Percentiles rank a stretch among this genome's conserved stretches.
phyloP scores from a whole-genome alignment of 2,797 vertebrate genomes.

The Alectoris magna region DNA sequence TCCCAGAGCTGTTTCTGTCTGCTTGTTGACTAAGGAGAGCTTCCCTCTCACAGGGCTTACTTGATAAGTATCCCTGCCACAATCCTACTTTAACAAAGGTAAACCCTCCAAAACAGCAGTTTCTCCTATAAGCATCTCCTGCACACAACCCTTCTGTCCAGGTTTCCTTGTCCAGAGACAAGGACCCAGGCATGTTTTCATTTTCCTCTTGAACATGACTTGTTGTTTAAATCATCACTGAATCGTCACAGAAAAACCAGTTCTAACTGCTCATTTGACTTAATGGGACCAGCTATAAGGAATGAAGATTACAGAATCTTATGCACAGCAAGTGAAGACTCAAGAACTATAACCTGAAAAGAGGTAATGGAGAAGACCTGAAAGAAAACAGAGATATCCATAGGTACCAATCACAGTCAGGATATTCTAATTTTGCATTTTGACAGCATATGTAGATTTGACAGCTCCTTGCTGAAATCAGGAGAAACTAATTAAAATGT shows the following conservation, averaged over 20 bases:
- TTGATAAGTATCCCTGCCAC: neutral
- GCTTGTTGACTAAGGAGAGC: neutral
- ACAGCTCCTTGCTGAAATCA: neutral
- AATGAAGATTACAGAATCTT: neutral
- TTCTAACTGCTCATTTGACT: neutral
- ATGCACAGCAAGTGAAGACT: neutral
- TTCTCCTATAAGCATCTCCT: neutral
- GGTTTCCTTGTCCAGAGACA: neutral
- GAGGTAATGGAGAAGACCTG: neutral
- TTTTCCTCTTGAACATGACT: neutral
- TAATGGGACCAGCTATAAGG: neutral
- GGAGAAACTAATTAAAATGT: constrained; percentile 30
- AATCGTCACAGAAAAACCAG: neutral
- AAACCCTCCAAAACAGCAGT: neutral
- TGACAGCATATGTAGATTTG: neutral
- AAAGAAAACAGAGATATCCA: neutral
- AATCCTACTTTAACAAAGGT: neutral
- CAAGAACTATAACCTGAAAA: neutral
- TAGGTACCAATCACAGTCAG: neutral
- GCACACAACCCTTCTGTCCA: neutral
- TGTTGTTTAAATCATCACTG: neutral
- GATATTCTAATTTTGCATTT: neutral
- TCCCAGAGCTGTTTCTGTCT: neutral
- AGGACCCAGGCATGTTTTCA: neutral
- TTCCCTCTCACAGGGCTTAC: neutral